These are phyloP conservation scores for Etheostoma perlongum DNA, from an alignment of 2,797 vertebrate genomes.

Conservation along the genomic window DNA sequence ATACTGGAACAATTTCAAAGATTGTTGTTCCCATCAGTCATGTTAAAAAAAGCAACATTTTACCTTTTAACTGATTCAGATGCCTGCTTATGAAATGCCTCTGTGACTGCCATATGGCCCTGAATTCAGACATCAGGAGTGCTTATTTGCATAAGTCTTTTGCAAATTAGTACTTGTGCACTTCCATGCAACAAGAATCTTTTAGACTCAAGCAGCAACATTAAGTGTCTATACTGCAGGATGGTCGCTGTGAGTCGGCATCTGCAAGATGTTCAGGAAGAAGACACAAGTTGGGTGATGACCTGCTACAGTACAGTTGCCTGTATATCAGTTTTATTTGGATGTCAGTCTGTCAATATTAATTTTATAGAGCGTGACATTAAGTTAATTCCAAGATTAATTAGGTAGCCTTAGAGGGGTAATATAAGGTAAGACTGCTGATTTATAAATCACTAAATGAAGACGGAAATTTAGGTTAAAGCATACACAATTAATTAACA, in stretches of 20 bases:
- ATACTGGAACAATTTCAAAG: no score
- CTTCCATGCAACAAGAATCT: background rate
- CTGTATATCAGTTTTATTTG: slow-evolving; percentile 17
- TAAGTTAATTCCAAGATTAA: slow-evolving; percentile 2
- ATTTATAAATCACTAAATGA: slow-evolving; percentile 4
- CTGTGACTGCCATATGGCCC: background rate
- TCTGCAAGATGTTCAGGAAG: slow-evolving; percentile 15
- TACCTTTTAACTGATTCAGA: background rate
- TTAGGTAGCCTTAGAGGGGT: background rate
- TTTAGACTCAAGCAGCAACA: slow-evolving; percentile 13
- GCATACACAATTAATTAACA: background rate
- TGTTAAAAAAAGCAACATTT: no score
- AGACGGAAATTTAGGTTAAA: background rate
- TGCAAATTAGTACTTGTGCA: slow-evolving; percentile 14
- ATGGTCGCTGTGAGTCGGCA: background rate
- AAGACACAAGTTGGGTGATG: background rate
- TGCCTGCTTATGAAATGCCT: slow-evolving; percentile 6
- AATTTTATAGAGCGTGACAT: background rate
- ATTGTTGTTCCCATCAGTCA: no score
- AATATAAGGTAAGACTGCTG: no score
- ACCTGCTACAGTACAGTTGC: background rate
- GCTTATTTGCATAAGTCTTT: slow-evolving; percentile 23
- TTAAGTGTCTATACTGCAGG: background rate
- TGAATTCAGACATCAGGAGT: slow-evolving; percentile 11
- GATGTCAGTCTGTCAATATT: slow-evolving; percentile 15